Percentiles rank a stretch among this genome's conserved stretches.
phyloP scores from a whole-genome alignment of 1,140 invertebrate genomes.

The Macrostomum lignano region DNA sequence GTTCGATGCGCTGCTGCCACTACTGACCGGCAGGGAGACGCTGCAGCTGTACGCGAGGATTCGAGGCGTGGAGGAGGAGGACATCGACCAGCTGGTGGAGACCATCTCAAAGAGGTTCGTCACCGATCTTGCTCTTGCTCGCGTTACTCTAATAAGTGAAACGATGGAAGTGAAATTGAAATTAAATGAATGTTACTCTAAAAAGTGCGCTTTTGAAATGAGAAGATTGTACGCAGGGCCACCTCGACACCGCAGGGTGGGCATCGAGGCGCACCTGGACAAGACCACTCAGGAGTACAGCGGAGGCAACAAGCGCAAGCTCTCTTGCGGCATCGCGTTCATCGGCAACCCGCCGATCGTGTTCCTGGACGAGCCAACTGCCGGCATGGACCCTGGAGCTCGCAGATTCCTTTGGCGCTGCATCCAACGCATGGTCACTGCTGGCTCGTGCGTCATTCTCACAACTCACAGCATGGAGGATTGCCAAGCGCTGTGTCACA shows the following conservation, averaged over 20 bases:
- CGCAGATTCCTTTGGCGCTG: constrained; percentile 33
- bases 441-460: too few relatives aligned
- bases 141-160: not conserved
- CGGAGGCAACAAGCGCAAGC: constrained; percentile 31
- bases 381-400: constrained; percentile 34
- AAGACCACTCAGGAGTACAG: constrained; percentile 35
- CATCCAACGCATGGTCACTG: too few relatives aligned
- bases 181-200: too few relatives aligned
- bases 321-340: constrained; percentile 30
- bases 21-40: constrained; percentile 48
- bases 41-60: constrained; percentile 43
- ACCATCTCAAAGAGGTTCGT: constrained; percentile 27
- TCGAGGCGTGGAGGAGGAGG: constrained; percentile 32
- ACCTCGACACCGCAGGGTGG: constrained; percentile 3
- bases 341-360: constrained; percentile 44
- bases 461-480: too few relatives aligned
- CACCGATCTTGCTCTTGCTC: constrained; percentile 5
- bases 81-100: constrained; percentile 26
- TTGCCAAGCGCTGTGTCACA: too few relatives aligned
- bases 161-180: not conserved
- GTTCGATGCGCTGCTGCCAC: constrained; percentile 45
- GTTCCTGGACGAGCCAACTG: constrained; percentile 40
- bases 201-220: not conserved
- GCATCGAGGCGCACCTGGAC: constrained; percentile 15
- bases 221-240: constrained; percentile 8